Conservation (phyloP, 1,140 invertebrate species). For the Caenorhabditis inopinata region DNA sequence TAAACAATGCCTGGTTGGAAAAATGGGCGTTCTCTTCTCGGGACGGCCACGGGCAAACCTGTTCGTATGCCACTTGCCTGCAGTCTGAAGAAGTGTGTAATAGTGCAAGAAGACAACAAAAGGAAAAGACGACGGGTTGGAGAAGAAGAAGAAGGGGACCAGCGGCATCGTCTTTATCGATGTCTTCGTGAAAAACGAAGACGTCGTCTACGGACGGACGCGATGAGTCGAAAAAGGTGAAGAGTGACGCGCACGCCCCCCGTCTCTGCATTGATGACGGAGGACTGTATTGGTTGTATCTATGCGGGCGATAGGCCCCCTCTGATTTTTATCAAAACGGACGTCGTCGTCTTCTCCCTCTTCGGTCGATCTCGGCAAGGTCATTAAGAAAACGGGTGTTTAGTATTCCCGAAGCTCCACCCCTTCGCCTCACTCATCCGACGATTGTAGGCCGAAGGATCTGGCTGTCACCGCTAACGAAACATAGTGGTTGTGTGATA, state of each 20-base stretch:
- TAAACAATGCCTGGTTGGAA: slow-evolving; percentile 17
- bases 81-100: slow-evolving; percentile 13
- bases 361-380: neutral
- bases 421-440: neutral
- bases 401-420: neutral
- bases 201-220: neutral
- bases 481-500: neutral
- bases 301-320: neutral
- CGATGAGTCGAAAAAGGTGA: neutral
- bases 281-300: slow-evolving; percentile 29
- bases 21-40: neutral
- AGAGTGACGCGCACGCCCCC: neutral
- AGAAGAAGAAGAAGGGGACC: neutral
- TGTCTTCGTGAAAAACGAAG: neutral
- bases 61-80: neutral
- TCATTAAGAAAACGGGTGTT: slow-evolving; percentile 11
- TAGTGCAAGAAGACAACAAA: slow-evolving; percentile 5
- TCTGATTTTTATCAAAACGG: slow-evolving; percentile 33
- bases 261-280: neutral
- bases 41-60: neutral
- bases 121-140: neutral
- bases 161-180: neutral
- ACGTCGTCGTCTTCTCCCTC: neutral
- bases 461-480: neutral
- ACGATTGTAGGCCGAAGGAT: neutral